Evolutionary conservation across 2,888 invertebrate species (phyloP).

Genomic region (Drosophila quasianomalipes): DNA sequence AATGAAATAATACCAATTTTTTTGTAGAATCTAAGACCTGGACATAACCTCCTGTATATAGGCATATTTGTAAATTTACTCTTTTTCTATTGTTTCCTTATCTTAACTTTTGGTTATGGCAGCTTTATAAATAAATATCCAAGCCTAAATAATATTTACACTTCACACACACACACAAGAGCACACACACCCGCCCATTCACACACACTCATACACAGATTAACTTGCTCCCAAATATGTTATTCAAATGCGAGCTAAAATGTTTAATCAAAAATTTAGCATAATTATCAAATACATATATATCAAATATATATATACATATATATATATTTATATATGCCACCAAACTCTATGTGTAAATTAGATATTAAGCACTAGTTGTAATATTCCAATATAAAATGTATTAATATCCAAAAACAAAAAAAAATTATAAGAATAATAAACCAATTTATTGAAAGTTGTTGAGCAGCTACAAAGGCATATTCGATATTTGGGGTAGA

Average conservation of each 20-base stretch:
- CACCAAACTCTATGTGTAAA: constrained; percentile 70
- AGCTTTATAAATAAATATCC: constrained; percentile 47
- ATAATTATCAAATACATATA: constrained; percentile 49
- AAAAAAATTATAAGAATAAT: constrained; percentile 26
- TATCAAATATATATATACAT: constrained; percentile 42
- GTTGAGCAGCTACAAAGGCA: constrained; percentile 55
- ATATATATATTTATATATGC: constrained; percentile 53
- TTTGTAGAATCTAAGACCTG: constrained; percentile 49
- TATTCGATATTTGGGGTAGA: constrained; percentile 17
- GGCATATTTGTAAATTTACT: constrained; percentile 44
- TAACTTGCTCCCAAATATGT: constrained; percentile 29
- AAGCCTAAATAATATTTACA: constrained; percentile 23
- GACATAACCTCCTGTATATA: constrained; percentile 63
- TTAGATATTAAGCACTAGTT: constrained; percentile 61
- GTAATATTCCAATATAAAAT: constrained; percentile 57
- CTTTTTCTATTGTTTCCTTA: constrained; percentile 47
- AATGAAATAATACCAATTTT: constrained; percentile 10
- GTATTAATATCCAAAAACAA: constrained; percentile 68
- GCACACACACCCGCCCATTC: constrained; percentile 21
- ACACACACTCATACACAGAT: constrained; percentile 10
- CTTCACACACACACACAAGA: constrained; percentile 10
- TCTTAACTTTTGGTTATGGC: constrained; percentile 64
- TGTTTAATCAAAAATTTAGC: constrained; percentile 67
- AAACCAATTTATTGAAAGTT: constrained; percentile 64
- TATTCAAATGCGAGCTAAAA: constrained; percentile 48